Evolutionary conservation across 2,888 invertebrate genomes (phyloP), one percentile per base, ranked within the genome.

Genomic region (Himalopsyche tibetana): DNA sequence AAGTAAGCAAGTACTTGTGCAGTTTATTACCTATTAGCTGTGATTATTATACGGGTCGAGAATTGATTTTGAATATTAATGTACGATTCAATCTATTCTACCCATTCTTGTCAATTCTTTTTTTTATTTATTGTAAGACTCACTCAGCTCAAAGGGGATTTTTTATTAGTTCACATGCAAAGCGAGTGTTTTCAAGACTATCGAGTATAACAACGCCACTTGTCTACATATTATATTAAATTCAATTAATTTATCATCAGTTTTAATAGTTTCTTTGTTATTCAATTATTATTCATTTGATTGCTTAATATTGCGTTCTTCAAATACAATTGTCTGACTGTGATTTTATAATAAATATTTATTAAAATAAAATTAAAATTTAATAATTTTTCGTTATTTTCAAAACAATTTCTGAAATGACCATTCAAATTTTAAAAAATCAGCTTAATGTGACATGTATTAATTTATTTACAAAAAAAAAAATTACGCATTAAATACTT

Each of bases 61-160:
- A 87, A 88, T 88, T 88, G 88, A 88, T 88, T 88, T 88, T 83
- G 84, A 88, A 85, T 88, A 86, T 86, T 84, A 82, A 82, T 40
- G 36, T 17, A 85, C 82, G 80, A 82, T 82, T 85, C 82, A 82
- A 82, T 85, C 84, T 82, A 17, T 51, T 51, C 63, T 63, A 63
- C 63, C 63, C 51, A 45, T 51, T 28, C 15, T 28, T 45, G 81
- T 81, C 81, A 81, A 19, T 45, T 81, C 81, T 45, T 81, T 45
- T n/a, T 80, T 51, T 45, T 81, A 81, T 81, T 81, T 81, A 81
- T 81, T 63, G 11, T 63, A 63, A 63, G 63, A 63, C 63, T 63
- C 63, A 63, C 63, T 63, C 19, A 63, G 63, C 6, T 28, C 19
- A 63, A 28, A 28, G 8, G 63, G 63, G 63, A 63, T 19, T 63